Base-by-base conservation (phyloP, 37 sponge, comb jelly and placozoan species). In the Beroe ovata region DNA sequence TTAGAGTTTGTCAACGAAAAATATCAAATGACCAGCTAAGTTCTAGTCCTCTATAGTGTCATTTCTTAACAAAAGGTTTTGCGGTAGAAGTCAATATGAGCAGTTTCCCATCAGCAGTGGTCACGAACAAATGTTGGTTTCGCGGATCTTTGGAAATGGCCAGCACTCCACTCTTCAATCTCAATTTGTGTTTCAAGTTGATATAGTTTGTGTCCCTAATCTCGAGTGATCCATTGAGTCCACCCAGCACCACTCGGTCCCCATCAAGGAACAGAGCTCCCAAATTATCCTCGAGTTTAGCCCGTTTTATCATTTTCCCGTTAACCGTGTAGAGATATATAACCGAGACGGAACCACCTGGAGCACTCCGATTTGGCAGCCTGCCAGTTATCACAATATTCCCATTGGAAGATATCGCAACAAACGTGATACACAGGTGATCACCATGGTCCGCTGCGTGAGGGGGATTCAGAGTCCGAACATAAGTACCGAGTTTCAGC, bases 291-390 rank as follows among this genome's bases (percentile, higher is more conserved):
- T 71, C 71, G 4, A 71, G 20, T 28, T 71, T 71, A 29, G 38
- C 71, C 34, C 71, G 71, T 28, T 71, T 71, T 36, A 71, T 71
- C 71, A 71, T 35, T 28, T 71, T 71, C 71, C 71, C 71, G 38
- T 71, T 71, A 8, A 71, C 8, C 4, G 71, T 71, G 38, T 20
- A 71, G 71, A 71, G 71, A 29, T 71, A 71, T 3, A 71, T 36
- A 4, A 71, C 71, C 4, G 71, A 71, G 71, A 35, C 38, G 71
- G 18, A 21, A 4, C 35, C 38, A 6, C 71, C 71, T 38, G 29
- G 29, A 21, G 21, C 34, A 30, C 71, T 71, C n/a, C n/a, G n/a
- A n/a, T n/a, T n/a, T 8, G 71, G 71, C 71, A 71, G 11, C 35
- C 34, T 71, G 6, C 71, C 71, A 4, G 71, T 20, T 2, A 71